A percentile compares a stretch with the other conserved stretches of the same genome.
Evolutionary conservation across 2,113 vertebrate species (phyloP).

Genomic region (Bufo gargarizans): DNA sequence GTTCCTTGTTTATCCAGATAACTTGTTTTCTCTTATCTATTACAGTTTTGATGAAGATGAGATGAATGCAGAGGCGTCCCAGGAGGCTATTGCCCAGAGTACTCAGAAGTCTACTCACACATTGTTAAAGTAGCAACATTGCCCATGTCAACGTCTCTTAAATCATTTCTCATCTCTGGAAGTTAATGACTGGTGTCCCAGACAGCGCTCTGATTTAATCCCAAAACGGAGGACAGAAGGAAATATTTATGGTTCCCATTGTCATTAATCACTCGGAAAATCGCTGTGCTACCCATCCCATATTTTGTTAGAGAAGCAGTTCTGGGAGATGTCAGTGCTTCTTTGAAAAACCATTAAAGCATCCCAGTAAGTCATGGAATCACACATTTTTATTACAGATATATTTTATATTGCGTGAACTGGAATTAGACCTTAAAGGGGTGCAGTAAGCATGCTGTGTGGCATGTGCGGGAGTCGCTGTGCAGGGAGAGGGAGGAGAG

Average conservation of each 20-base stretch:
- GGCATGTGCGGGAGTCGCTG: not conserved
- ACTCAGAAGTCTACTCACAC: slow-evolving; percentile 30
- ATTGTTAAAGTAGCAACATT: slow-evolving; percentile 42
- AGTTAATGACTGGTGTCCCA: slow-evolving; percentile 54
- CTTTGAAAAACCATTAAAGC: not conserved
- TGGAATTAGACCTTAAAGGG: not conserved
- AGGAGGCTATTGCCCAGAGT: slow-evolving; percentile 8
- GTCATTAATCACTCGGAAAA: slow-evolving; percentile 50
- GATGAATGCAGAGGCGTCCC: not conserved
- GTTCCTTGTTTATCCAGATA: slow-evolving; percentile 4
- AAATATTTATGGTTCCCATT: slow-evolving; percentile 48
- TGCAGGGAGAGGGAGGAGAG: not conserved
- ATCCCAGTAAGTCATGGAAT: not conserved
- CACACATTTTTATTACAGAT: not conserved
- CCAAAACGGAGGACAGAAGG: slow-evolving; percentile 28
- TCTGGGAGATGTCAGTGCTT: not conserved
- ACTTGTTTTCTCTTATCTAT: slow-evolving; percentile 4
- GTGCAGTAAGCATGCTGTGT: not conserved
- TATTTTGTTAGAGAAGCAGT: not conserved
- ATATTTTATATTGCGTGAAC: not conserved
- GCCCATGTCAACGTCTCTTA: slow-evolving; percentile 38
- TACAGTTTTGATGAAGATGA: slow-evolving; percentile 14
- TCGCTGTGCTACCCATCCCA: not conserved
- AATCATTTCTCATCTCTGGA: slow-evolving; percentile 51
- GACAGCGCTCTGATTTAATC: slow-evolving; percentile 52